These are phyloP conservation scores for Bombus confusus DNA, from an alignment of 1,140 invertebrate species.

Conservation along the genomic window DNA sequence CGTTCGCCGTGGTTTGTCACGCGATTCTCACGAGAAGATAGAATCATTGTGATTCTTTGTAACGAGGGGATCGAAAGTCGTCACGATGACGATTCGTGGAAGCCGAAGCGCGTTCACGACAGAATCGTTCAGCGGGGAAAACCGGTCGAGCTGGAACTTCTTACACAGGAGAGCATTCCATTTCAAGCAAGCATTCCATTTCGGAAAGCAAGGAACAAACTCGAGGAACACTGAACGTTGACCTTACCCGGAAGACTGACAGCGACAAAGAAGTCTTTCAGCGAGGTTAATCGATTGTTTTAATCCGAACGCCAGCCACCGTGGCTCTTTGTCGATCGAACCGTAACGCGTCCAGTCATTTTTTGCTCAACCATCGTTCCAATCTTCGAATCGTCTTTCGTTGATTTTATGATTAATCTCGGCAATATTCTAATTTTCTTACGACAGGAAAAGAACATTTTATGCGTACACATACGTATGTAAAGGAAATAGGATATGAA, in stretches of 20 bases:
- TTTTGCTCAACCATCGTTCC: not conserved
- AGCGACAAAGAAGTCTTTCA: not conserved
- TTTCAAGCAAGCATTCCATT: constrained; percentile 46
- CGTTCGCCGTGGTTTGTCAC: not conserved
- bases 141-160: constrained; percentile 47
- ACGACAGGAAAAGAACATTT: too few relatives aligned
- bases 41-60: not conserved
- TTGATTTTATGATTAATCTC: not conserved
- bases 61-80: constrained; percentile 40
- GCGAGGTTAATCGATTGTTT: constrained; percentile 8
- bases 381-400: not conserved
- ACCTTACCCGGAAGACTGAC: constrained; percentile 40
- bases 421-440: too few relatives aligned
- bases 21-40: not conserved
- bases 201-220: constrained; percentile 44
- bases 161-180: constrained; percentile 33
- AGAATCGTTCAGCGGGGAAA: constrained; percentile 25
- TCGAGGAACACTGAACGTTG: constrained; percentile 32
- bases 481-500: too few relatives aligned
- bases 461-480: too few relatives aligned
- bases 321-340: not conserved
- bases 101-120: not conserved
- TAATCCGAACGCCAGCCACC: not conserved
- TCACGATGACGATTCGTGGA: constrained; percentile 26
- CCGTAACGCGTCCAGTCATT: not conserved